These are phyloP conservation scores for Cyprinella venusta DNA, from an alignment of 2,797 vertebrate genomes.

Conservation along the genomic window DNA sequence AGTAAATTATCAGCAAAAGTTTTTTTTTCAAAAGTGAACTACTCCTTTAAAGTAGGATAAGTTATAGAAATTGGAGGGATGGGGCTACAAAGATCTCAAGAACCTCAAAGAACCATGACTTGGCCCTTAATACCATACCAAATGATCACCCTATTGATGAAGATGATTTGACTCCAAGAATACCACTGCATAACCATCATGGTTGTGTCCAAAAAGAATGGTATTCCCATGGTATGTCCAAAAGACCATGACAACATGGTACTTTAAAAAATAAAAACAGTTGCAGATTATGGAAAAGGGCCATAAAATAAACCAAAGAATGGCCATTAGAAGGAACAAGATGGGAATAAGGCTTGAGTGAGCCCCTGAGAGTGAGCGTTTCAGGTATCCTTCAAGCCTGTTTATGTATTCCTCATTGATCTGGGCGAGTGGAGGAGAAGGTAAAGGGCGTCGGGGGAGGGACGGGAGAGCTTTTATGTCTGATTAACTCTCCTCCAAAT, in stretches of 20 bases:
- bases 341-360: constrained; percentile 31
- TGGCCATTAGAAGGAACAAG: not conserved
- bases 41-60: too few species aligned
- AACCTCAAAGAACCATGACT: not conserved
- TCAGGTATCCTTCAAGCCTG: constrained; percentile 65
- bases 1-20: too few species aligned
- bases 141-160: not conserved
- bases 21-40: too few species aligned
- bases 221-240: too few species aligned
- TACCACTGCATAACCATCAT: not conserved
- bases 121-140: not conserved
- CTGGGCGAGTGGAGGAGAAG: constrained; percentile 43
- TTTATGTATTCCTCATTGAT: constrained; percentile 63
- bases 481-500: constrained; percentile 74
- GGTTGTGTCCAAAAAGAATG: not conserved
- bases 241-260: not conserved
- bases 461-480: constrained; percentile 74
- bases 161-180: not conserved
- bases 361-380: constrained; percentile 60
- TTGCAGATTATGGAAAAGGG: constrained; percentile 19
- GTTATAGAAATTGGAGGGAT: not conserved
- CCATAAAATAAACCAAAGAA: constrained; percentile 14
- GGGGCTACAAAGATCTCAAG: too few species aligned
- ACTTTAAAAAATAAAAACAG: not conserved
- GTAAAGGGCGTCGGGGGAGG: constrained; percentile 50